Base-by-base conservation (phyloP, 2,797 vertebrate species). In the Poecilia wingei region DNA sequence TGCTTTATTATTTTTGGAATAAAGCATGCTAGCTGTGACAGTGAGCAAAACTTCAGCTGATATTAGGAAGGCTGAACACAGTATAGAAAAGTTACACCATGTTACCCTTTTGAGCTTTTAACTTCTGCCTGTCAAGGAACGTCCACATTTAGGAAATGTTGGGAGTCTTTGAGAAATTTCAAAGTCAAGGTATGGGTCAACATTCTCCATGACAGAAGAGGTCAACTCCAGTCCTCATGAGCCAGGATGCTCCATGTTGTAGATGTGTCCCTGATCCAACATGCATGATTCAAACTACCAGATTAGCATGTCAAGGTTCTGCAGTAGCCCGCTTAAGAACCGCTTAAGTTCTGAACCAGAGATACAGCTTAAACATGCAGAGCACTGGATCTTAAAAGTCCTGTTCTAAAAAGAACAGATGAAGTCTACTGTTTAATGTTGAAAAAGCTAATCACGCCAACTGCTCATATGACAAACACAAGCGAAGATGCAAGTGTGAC, bases 261-360 rank as follows among this genome's bases (percentile, higher is more conserved):
- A 31, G 57, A 59, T 14, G 57, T 14, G 28, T 31, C 57, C 12
- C 53, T 55, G 12, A 10, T n/a, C 36, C 9, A 41, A 22, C 20
- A 69, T 8, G 22, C 20, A 25, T 69, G 22, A 43, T 14, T n/a
- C 10, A 43, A 69, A 69, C 16, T n/a, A 69, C 22, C 25, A 25
- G 39, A n/a, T 43, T 41, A 69, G 68, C 41, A 45, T 69, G 68
- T 43, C 22, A n/a, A 69, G n/a, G 68, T 69, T 43, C 39, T 69
- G 66, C 36, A 43, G 66, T 39, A 13, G 39, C 8, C 20, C 25
- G 1, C 39, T n/a, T 12, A 25, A 41, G 36, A 68, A 68, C 20
- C 36, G 39, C 39, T 41, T 8, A 41, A 41, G 16, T 64, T 64
- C 31, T 64, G 61, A n/a, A 20, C 31, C 31, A 64, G 4, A 9